A percentile compares a stretch with the other conserved stretches of the same genome.
Conservation (phyloP, 2,113 vertebrate species). For the Isichthys henryi region DNA sequence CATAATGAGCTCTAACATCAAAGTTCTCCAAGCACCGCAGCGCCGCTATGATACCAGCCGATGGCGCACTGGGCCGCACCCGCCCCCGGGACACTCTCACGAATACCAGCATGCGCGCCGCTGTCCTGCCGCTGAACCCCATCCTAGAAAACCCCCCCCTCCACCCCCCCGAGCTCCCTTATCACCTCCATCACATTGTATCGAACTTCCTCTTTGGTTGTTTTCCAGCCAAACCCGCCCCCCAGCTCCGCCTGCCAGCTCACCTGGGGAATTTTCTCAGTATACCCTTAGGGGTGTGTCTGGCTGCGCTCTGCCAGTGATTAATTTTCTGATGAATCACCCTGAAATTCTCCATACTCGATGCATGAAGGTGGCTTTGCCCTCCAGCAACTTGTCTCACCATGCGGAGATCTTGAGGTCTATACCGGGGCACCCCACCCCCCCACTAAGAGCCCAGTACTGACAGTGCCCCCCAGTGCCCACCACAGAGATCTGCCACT, state of each 20-base stretch:
- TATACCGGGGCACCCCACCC: background rate
- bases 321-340: background rate
- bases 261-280: constrained; percentile 3
- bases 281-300: background rate
- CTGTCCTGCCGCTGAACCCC: constrained; percentile 62
- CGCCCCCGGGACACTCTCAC: constrained; percentile 51
- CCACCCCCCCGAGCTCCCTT: constrained; percentile 34
- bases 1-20: background rate
- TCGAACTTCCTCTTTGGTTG: constrained; percentile 42
- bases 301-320: background rate
- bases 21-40: background rate
- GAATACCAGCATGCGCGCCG: constrained; percentile 63
- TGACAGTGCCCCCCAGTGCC: background rate
- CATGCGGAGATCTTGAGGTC: background rate
- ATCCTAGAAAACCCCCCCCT: constrained; percentile 40
- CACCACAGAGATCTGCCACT: background rate
- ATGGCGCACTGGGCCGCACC: constrained; percentile 16
- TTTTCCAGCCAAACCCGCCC: background rate
- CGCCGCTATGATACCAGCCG: background rate
- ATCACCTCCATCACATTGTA: constrained; percentile 44
- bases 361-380: background rate
- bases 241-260: constrained; percentile 18
- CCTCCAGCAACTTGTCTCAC: background rate
- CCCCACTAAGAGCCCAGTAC: background rate
- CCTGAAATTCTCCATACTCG: background rate